These are phyloP conservation scores for Plebejus melissa DNA, from an alignment of 2,888 invertebrate species.

Conservation along the genomic window DNA sequence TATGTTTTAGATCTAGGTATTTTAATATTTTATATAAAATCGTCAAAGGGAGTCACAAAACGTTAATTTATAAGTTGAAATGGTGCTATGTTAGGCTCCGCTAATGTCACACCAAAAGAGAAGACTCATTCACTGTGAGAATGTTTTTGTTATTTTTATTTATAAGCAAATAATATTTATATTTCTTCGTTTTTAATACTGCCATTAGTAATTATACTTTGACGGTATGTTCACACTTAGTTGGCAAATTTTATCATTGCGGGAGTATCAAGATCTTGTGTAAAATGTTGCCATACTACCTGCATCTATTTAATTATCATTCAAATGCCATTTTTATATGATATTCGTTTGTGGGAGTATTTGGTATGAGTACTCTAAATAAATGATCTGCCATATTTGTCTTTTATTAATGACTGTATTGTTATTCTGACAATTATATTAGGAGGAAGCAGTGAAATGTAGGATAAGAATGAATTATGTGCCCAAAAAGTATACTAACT, in stretches of 20 bases:
- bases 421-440: constrained; percentile 64
- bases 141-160: constrained; percentile 76
- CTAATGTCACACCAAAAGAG: constrained; percentile 77
- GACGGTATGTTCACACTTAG: constrained; percentile 55
- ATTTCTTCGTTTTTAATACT: constrained; percentile 71
- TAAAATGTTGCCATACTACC: constrained; percentile 76
- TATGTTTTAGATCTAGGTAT: constrained; percentile 76
- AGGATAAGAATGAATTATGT: constrained; percentile 75
- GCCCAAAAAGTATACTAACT: constrained; percentile 79
- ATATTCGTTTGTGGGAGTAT: constrained; percentile 72
- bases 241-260: constrained; percentile 63
- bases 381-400: constrained; percentile 79
- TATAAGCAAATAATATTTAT: constrained; percentile 75
- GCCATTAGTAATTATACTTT: constrained; percentile 70
- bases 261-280: constrained; percentile 73
- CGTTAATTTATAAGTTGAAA: constrained; percentile 72
- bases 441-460: constrained; percentile 64
- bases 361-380: constrained; percentile 71
- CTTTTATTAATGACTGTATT: constrained; percentile 73
- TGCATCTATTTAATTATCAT: constrained; percentile 74
- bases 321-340: constrained; percentile 59
- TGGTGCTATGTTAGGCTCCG: constrained; percentile 77
- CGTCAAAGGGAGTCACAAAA: constrained; percentile 76
- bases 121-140: constrained; percentile 75
- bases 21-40: constrained; percentile 77